phyloP scores from a whole-genome alignment of 2,113 vertebrate genomes.

The Pseudorectes ferrugineus region DNA sequence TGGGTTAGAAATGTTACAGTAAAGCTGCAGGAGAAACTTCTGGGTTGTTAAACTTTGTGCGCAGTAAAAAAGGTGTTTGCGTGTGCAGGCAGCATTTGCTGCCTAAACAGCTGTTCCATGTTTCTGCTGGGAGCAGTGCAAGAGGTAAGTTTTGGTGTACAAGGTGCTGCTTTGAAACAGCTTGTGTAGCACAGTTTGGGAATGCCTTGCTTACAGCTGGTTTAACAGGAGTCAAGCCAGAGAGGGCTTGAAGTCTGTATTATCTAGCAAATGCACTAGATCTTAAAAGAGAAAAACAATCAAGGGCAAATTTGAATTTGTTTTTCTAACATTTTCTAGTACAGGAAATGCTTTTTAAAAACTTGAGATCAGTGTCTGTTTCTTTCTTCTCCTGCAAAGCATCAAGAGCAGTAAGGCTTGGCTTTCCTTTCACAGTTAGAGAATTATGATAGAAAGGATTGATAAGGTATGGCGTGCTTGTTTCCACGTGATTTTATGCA shows the following conservation, averaged over 20 bases:
- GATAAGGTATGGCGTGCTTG: neutral
- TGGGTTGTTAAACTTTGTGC: neutral
- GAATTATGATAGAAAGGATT: neutral
- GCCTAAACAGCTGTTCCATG: neutral
- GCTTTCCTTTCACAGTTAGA: neutral
- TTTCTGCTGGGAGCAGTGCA: neutral
- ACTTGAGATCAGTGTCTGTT: neutral
- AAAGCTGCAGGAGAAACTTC: neutral
- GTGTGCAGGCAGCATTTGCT: neutral
- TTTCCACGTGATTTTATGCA: neutral
- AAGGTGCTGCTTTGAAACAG: neutral
- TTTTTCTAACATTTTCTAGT: neutral
- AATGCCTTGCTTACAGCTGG: neutral
- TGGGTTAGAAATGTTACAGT: neutral
- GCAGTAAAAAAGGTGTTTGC: neutral
- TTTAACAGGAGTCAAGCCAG: neutral
- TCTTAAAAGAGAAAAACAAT: neutral
- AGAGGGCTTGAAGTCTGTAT: neutral
- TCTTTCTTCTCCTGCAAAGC: neutral
- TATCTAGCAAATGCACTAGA: neutral
- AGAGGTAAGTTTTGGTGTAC: neutral
- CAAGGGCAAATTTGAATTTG: neutral
- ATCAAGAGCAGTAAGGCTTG: neutral
- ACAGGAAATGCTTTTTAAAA: neutral
- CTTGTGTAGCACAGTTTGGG: neutral